Base-by-base conservation (phyloP, 1,140 invertebrate species). In the Eupeodes corollae region DNA sequence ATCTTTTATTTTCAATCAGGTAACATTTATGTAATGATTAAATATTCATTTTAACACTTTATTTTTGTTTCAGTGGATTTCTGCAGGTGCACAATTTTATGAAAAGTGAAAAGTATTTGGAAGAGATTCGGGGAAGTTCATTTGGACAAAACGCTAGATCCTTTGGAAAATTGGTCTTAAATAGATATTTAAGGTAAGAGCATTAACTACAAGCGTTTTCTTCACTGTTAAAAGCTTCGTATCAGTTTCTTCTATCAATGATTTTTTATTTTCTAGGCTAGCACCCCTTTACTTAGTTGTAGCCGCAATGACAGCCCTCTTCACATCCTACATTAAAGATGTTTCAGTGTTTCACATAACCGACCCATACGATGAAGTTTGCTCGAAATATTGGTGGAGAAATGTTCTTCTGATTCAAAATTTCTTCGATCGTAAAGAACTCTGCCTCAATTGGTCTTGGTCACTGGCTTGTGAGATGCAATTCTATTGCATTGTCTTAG, bases 381-480 rank as follows among this genome's bases (percentile, higher is more conserved):
- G 79, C 51, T 51, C 66, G 0, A 73, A 75, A 53, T 52, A 79
- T 54, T 80, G 79, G 78, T 81, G 78, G 79, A 68, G 77, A 49
- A 80, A 80, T 59, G 31, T 81, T 5, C 59, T 81, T 13, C 80
- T 78, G 51, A 78, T 81, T 40, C 78, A 79, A 56, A 80, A 78
- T 61, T 57, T 80, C 0, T 80, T 69, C 46, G 54, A 63, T 15
- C 67, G 67, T 51, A 57, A 70, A 0, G 69, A 74, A 26, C 70
- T 78, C 70, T 89, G 88, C 54, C 73, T 87, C 68, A 77, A 77
- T 6, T 88, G 84, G 81, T 80, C 82, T 18, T 91, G 88, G 88
- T 90, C 87, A 55, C 56, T 91, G 35, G 79, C 86, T 13, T 79
- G 79, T 47, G 88, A 91, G 60, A 87, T 85, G 76, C 86, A 88